Evolutionary conservation across 2,888 invertebrate species (phyloP).

Genomic region (Arenicola marina): DNA sequence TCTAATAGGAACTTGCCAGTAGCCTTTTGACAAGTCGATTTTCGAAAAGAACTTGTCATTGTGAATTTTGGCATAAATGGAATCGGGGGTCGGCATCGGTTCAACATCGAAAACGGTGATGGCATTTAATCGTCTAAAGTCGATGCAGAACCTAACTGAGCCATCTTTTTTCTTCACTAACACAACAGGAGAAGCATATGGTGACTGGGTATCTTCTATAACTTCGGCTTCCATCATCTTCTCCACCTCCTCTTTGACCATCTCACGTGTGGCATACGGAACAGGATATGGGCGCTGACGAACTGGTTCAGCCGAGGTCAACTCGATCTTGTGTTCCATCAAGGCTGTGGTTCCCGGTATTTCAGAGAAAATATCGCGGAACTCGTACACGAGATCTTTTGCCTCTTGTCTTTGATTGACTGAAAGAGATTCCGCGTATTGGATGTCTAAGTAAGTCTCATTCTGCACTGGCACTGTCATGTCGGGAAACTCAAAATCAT

Average conservation of each 20-base stretch:
- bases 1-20: conserved; percentile 4
- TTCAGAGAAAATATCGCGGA: not conserved
- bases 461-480: no score
- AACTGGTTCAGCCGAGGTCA: not conserved
- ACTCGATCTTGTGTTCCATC: not conserved
- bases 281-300: not conserved
- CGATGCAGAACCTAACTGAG: conserved; percentile 2
- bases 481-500: no score
- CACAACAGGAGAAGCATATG: not conserved
- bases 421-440: no score
- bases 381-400: no score
- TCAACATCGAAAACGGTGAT: conserved; percentile 8
- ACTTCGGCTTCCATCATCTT: not conserved
- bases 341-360: not conserved
- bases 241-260: not conserved
- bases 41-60: not conserved
- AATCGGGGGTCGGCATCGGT: not conserved
- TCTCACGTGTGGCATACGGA: not conserved
- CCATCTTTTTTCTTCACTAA: not conserved
- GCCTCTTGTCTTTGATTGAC: no score
- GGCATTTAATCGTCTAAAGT: not conserved
- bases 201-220: conserved; percentile 1
- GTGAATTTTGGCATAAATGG: not conserved
- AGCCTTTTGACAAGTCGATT: conserved; percentile 3
- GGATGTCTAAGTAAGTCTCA: no score